Percentiles rank a stretch among this genome's conserved stretches.
phyloP scores from a whole-genome alignment of 2,888 invertebrate genomes.

The Lissocephala sabroskyi region DNA sequence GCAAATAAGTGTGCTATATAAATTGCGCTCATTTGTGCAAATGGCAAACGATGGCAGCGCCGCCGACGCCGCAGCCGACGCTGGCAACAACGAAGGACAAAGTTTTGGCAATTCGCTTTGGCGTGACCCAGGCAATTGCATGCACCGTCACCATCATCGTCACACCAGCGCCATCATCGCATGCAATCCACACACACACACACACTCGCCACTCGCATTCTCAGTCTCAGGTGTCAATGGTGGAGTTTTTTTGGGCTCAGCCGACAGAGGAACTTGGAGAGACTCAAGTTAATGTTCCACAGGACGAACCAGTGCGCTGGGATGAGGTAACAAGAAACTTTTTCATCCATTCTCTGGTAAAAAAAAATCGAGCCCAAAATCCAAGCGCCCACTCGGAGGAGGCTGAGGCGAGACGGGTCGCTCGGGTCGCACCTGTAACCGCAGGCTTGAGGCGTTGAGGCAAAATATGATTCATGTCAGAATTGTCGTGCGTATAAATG shows the following conservation, averaged over 20 bases:
- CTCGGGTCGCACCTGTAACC: conserved; percentile 1
- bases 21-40: conserved; percentile 30
- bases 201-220: no score
- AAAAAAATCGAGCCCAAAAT: no score
- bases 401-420: no score
- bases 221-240: conserved; percentile 5
- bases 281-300: neutral
- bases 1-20: conserved; percentile 31
- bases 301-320: no score
- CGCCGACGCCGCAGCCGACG: conserved; percentile 8
- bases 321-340: no score
- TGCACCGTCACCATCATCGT: conserved; percentile 2
- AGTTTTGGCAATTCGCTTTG: conserved; percentile 33
- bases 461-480: conserved; percentile 42
- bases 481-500: conserved; percentile 42
- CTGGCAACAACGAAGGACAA: conserved; percentile 12
- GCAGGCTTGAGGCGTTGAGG: conserved; percentile 26
- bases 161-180: neutral
- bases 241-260: neutral
- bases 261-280: neutral
- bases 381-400: neutral
- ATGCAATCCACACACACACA: neutral
- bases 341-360: no score
- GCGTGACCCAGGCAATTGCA: conserved; percentile 31
- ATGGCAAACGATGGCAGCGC: neutral